phyloP scores from a whole-genome alignment of 2,113 vertebrate species.

The Delphinus delphis region DNA sequence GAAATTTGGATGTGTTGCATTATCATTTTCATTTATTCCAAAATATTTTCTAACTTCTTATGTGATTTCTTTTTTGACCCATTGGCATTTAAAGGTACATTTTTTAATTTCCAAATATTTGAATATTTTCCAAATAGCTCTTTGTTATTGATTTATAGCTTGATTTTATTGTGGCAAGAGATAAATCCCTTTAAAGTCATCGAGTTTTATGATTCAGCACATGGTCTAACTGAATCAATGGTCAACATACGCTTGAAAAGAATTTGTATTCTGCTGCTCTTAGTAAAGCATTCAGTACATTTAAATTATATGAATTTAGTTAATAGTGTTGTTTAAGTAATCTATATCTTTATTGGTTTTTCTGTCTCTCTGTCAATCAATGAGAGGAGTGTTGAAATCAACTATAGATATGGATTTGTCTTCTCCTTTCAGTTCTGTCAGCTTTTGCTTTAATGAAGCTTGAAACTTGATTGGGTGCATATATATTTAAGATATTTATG shows the following conservation, averaged over 20 bases:
- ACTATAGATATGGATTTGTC: neutral
- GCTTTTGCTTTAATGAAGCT: neutral
- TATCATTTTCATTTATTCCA: neutral
- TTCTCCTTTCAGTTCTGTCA: neutral
- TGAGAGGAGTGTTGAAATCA: neutral
- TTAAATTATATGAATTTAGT: neutral
- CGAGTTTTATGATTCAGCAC: neutral
- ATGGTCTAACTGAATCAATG: neutral
- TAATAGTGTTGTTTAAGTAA: neutral
- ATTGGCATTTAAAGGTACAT: neutral
- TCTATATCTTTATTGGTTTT: neutral
- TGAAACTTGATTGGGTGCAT: neutral
- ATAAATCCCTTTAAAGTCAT: neutral
- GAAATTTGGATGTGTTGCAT: neutral
- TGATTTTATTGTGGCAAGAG: neutral
- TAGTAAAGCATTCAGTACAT: neutral
- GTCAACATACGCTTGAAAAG: neutral
- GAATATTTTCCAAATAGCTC: neutral
- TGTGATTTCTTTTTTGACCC: neutral
- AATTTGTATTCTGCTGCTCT: neutral
- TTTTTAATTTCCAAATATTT: neutral
- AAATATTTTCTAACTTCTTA: neutral
- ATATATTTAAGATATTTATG: neutral
- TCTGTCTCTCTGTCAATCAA: neutral
- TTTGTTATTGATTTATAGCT: neutral